A percentile compares a stretch with the other conserved stretches of the same genome.
Evolutionary conservation across 2,113 vertebrate species (phyloP).

Genomic region (Grammomys dolichurus): DNA sequence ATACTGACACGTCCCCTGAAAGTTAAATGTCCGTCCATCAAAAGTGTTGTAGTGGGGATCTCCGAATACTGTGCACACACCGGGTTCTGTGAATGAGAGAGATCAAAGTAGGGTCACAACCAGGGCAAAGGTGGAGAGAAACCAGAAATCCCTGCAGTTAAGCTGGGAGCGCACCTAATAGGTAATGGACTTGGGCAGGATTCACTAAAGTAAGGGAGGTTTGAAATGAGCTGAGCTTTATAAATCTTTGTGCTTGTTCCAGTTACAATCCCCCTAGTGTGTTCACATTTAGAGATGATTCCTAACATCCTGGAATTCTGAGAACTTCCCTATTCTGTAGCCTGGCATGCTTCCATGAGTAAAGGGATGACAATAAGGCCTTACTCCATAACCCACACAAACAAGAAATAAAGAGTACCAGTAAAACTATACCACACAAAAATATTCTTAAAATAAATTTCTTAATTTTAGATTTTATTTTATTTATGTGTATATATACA

Average conservation of each 20-base stretch:
- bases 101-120: slow-evolving; percentile 85
- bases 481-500: neutral
- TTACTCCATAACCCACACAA: neutral
- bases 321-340: slow-evolving; percentile 23
- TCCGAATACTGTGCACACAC: slow-evolving; percentile 98
- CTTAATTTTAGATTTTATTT: neutral
- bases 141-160: slow-evolving; percentile 15
- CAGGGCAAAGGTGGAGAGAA: neutral
- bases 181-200: neutral
- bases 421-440: neutral
- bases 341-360: neutral
- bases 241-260: neutral
- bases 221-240: neutral
- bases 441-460: neutral
- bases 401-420: neutral
- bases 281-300: neutral
- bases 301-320: neutral
- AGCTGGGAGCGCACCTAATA: neutral
- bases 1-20: slow-evolving; percentile 99
- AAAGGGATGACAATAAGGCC: neutral
- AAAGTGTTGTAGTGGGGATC: slow-evolving; percentile 99
- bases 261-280: neutral
- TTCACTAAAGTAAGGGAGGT: neutral
- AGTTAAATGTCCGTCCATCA: slow-evolving; percentile 99
- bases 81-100: slow-evolving; percentile 93